A percentile compares a stretch with the other conserved stretches of the same genome.
These are phyloP conservation scores for Ceratothoa steindachneri DNA, from an alignment of 2,888 invertebrate species.

Conservation along the genomic window DNA sequence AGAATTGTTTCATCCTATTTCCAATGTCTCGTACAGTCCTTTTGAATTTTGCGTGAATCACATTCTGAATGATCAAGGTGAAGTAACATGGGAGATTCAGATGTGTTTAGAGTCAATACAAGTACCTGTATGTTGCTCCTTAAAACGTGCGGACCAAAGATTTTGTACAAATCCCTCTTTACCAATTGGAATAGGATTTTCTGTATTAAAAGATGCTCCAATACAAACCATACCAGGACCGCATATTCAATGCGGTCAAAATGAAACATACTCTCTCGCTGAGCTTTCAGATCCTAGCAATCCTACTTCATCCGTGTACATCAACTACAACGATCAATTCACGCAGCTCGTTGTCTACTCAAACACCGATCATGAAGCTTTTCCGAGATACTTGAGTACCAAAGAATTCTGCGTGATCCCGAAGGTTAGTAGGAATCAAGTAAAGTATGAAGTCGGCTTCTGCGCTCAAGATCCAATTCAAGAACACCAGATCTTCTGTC, in stretches of 20 bases:
- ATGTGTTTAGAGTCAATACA: constrained; percentile 20
- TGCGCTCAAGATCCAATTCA: constrained; percentile 22
- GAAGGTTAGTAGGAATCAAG: neutral
- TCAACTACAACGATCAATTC: neutral
- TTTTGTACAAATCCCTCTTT: neutral
- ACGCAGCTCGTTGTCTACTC: neutral
- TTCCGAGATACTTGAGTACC: neutral
- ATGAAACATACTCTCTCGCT: neutral
- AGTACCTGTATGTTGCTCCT: constrained; percentile 30
- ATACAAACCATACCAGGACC: neutral
- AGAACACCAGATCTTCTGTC: constrained; percentile 23
- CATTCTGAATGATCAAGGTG: neutral
- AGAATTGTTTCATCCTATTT: constrained; percentile 5
- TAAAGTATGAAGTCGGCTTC: constrained; percentile 16
- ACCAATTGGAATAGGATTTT: neutral
- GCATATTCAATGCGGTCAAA: neutral
- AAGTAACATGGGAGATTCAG: constrained; percentile 18
- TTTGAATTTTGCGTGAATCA: constrained; percentile 32
- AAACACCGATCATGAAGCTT: neutral
- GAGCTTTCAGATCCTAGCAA: neutral
- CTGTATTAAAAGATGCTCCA: neutral
- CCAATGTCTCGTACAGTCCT: neutral
- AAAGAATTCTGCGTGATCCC: constrained; percentile 27
- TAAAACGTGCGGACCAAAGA: neutral
- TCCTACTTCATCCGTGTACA: neutral